A percentile compares a stretch with the other conserved stretches of the same genome.
Evolutionary conservation across 1,140 invertebrate genomes (phyloP).

Genomic region (Solen grandis): DNA sequence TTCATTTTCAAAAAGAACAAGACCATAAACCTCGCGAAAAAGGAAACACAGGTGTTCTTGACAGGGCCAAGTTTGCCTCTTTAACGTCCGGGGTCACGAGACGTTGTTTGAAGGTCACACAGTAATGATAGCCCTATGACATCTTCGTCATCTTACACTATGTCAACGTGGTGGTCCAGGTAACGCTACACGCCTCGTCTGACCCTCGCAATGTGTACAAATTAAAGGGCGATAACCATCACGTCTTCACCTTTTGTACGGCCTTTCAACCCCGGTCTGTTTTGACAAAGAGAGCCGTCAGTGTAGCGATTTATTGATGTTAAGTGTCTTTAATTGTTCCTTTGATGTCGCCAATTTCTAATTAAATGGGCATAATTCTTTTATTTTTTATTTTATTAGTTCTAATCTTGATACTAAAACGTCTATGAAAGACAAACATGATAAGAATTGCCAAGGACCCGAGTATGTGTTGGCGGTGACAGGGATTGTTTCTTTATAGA

Average conservation of each 20-base stretch:
- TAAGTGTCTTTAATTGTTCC: slow-evolving; percentile 18
- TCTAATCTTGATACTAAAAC: too few species aligned
- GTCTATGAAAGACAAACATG: too few species aligned
- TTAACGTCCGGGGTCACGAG: slow-evolving; percentile 10
- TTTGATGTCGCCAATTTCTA: slow-evolving; percentile 22
- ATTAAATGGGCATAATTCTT: neutral
- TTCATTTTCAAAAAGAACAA: too few species aligned
- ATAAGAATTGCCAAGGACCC: too few species aligned
- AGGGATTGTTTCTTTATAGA: too few species aligned
- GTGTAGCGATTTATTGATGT: slow-evolving; percentile 31
- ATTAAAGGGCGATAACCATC: slow-evolving; percentile 53
- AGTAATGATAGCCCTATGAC: slow-evolving; percentile 13
- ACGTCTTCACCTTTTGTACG: slow-evolving; percentile 28
- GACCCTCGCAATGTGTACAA: slow-evolving; percentile 24
- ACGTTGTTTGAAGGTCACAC: slow-evolving; percentile 35
- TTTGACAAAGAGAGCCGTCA: slow-evolving; percentile 5
- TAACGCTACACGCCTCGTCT: neutral
- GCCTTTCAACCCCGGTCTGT: slow-evolving; percentile 30
- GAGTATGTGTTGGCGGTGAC: too few species aligned
- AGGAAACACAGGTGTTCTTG: too few species aligned
- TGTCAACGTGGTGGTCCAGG: neutral
- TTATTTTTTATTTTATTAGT: too few species aligned
- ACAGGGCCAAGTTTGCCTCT: too few species aligned
- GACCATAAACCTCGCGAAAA: too few species aligned
- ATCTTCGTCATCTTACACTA: neutral